A percentile compares a stretch with the other conserved stretches of the same genome.
phyloP scores from a whole-genome alignment of 2,797 vertebrate genomes.

The Malacoraja senta region DNA sequence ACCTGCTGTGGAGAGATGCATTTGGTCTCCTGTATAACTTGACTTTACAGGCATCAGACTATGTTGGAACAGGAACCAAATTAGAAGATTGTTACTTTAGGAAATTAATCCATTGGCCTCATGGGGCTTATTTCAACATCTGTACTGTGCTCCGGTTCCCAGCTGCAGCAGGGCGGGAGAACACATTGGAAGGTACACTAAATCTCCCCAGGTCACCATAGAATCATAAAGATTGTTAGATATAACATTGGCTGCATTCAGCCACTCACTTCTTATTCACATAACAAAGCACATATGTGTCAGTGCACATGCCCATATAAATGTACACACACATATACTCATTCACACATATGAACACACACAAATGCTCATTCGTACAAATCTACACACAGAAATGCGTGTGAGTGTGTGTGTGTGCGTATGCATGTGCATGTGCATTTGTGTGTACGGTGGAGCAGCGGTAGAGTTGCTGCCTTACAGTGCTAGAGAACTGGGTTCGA shows the following conservation, averaged over 20 bases:
- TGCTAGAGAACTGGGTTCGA: too few relatives aligned
- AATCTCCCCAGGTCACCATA: background rate
- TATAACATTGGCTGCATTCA: background rate
- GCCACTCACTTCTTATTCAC: background rate
- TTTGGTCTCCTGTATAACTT: constrained; percentile 39
- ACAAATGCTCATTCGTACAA: too few relatives aligned
- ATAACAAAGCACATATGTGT: background rate
- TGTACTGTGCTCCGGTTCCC: background rate
- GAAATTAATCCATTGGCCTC: constrained; percentile 22
- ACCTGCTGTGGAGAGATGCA: constrained; percentile 46
- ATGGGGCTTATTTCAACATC: constrained; percentile 27
- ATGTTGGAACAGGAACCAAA: constrained; percentile 11
- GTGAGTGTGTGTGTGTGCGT: too few relatives aligned
- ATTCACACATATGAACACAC: background rate
- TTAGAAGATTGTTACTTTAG: constrained; percentile 6
- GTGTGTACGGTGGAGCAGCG: too few relatives aligned
- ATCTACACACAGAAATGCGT: too few relatives aligned
- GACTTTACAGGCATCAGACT: constrained; percentile 30
- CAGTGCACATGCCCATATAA: background rate
- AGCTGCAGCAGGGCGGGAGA: background rate
- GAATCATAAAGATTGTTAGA: constrained; percentile 15
- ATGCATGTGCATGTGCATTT: too few relatives aligned
- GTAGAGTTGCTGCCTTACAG: too few relatives aligned
- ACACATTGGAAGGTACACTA: constrained; percentile 9
- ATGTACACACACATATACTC: background rate